A percentile compares a stretch with the other conserved stretches of the same genome.
Evolutionary conservation across 2,888 invertebrate species (phyloP).

Genomic region (Drosophila cracens): DNA sequence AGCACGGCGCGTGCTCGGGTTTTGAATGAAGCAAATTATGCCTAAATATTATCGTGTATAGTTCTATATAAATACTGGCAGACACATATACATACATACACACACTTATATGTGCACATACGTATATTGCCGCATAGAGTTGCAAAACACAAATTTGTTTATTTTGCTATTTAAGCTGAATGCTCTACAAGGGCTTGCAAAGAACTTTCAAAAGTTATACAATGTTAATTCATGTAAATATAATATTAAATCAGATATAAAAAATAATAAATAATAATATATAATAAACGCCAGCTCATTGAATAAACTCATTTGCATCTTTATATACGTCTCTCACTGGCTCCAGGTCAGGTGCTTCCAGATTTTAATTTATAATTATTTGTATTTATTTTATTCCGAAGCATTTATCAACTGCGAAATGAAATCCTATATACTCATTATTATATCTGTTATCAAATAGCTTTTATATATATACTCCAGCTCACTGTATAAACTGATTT

Average conservation of each 20-base stretch:
- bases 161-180: slow-evolving; percentile 1
- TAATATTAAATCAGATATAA: background rate
- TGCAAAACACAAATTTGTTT: background rate
- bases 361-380: background rate
- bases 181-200: slow-evolving; percentile 14
- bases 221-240: background rate
- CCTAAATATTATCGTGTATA: slow-evolving; percentile 32
- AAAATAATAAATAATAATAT: background rate
- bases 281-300: background rate
- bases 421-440: background rate
- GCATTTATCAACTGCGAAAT: background rate
- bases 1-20: slow-evolving; percentile 71
- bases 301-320: background rate
- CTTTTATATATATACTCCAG: background rate
- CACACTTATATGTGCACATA: background rate
- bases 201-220: background rate
- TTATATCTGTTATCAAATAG: background rate
- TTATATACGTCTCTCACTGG: background rate
- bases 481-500: slow-evolving; percentile 1
- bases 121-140: background rate
- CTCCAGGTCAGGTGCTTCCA: background rate
- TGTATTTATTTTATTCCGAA: background rate
- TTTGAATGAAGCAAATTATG: slow-evolving; percentile 67
- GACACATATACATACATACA: background rate
- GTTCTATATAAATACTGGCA: slow-evolving; percentile 17